Conservation (phyloP, 2,113 vertebrate species). For the Suncus etruscus region DNA sequence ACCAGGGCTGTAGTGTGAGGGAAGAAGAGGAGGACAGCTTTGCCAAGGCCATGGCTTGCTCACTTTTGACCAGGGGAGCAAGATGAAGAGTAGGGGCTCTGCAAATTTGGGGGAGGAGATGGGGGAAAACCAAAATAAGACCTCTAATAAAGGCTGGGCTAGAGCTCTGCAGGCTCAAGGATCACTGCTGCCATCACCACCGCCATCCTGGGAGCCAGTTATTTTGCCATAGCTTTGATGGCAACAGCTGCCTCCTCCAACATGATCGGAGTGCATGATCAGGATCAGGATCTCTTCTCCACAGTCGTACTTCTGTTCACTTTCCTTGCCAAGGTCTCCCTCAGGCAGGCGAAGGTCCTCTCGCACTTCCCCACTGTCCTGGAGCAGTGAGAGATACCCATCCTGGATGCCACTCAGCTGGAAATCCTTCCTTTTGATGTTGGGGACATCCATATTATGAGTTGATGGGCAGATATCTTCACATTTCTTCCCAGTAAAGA, state of each 20-base stretch:
- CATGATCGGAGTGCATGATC: constrained; percentile 94
- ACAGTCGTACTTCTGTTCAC: constrained; percentile 91
- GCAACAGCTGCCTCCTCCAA: constrained; percentile 92
- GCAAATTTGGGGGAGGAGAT: constrained; percentile 68
- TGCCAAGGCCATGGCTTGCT: constrained; percentile 70
- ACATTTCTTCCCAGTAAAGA: constrained; percentile 94
- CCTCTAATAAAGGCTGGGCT: constrained; percentile 79
- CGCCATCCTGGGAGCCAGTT: constrained; percentile 87
- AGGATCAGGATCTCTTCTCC: constrained; percentile 94
- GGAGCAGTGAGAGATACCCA: constrained; percentile 93
- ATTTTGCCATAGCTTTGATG: constrained; percentile 94
- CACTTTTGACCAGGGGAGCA: constrained; percentile 72
- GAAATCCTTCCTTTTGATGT: no score
- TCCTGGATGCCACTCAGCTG: constrained; percentile 87
- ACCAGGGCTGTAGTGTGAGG: constrained; percentile 75
- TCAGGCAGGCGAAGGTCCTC: constrained; percentile 84
- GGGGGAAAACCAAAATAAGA: constrained; percentile 83
- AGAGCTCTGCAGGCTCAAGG: constrained; percentile 74
- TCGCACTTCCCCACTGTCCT: constrained; percentile 92
- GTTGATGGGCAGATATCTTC: constrained; percentile 85
- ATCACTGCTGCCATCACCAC: constrained; percentile 77
- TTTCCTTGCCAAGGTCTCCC: constrained; percentile 93
- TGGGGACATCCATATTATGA: no score
- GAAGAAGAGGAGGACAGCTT: constrained; percentile 67
- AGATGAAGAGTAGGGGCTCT: constrained; percentile 77